Conservation (phyloP, 2,113 vertebrate genomes). For the Triplophysa tibetana region DNA sequence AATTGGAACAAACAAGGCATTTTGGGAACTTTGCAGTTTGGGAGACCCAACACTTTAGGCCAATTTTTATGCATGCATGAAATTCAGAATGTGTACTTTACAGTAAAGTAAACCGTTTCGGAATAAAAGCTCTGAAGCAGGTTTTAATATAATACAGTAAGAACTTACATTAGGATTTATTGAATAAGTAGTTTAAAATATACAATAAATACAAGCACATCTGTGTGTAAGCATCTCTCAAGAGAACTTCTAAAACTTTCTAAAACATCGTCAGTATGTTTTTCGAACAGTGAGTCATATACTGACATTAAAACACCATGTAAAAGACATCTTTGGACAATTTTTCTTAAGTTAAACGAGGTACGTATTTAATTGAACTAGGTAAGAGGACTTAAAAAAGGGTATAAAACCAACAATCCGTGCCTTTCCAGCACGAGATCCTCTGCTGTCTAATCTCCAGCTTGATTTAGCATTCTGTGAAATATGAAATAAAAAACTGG, state of each 20-base stretch:
- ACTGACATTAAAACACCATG: conserved; percentile 10
- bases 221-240: not conserved
- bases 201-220: conserved; percentile 41
- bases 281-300: conserved; percentile 24
- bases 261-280: conserved; percentile 6
- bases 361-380: conserved; percentile 71
- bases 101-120: not conserved
- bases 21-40: not conserved
- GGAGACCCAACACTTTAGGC: not conserved
- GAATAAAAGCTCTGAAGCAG: not conserved
- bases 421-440: conserved; percentile 66
- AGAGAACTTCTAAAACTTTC: conserved; percentile 25
- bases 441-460: conserved; percentile 71
- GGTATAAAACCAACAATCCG: conserved; percentile 41
- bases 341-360: conserved; percentile 20
- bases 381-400: conserved; percentile 67
- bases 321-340: conserved; percentile 23
- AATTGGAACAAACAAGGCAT: not conserved
- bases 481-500: conserved; percentile 73
- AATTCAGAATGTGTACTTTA: not conserved
- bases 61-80: not conserved
- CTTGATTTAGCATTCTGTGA: conserved; percentile 68
- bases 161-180: conserved; percentile 38
- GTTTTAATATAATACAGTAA: not conserved
- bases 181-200: conserved; percentile 33